These are phyloP conservation scores for Sclerodermus sp. DNA, from an alignment of 2,888 invertebrate species.

Conservation along the genomic window DNA sequence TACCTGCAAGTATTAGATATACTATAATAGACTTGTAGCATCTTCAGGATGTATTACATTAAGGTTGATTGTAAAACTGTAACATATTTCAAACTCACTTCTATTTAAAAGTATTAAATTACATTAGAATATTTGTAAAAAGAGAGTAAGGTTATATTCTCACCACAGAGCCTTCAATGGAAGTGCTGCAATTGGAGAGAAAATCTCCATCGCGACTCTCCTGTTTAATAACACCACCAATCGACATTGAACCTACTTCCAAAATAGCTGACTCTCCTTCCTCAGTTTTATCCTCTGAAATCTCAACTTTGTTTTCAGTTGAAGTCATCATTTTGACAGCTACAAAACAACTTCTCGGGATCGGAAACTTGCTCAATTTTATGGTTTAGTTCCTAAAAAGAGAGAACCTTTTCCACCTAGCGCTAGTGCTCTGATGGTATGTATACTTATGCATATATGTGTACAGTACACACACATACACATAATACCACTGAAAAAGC, in stretches of 20 bases:
- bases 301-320: too few species aligned
- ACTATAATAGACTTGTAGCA: not conserved
- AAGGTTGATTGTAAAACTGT: not conserved
- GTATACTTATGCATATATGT: too few species aligned
- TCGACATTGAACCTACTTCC: conserved; percentile 48
- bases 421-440: too few species aligned
- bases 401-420: too few species aligned
- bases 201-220: conserved; percentile 47
- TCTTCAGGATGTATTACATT: too few species aligned
- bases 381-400: too few species aligned
- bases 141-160: conserved; percentile 28
- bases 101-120: not conserved
- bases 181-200: conserved; percentile 52
- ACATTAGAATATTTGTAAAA: not conserved
- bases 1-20: conserved; percentile 47
- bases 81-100: too few species aligned
- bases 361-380: too few species aligned
- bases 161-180: conserved; percentile 52
- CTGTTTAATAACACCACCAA: conserved; percentile 39
- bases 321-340: too few species aligned
- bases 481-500: too few species aligned
- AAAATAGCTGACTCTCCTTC: conserved; percentile 47
- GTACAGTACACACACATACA: too few species aligned
- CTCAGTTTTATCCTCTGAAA: conserved; percentile 23
- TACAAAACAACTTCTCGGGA: too few species aligned